Evolutionary conservation across 2,113 vertebrate genomes (phyloP).

Genomic region (Bungarus multicinctus): DNA sequence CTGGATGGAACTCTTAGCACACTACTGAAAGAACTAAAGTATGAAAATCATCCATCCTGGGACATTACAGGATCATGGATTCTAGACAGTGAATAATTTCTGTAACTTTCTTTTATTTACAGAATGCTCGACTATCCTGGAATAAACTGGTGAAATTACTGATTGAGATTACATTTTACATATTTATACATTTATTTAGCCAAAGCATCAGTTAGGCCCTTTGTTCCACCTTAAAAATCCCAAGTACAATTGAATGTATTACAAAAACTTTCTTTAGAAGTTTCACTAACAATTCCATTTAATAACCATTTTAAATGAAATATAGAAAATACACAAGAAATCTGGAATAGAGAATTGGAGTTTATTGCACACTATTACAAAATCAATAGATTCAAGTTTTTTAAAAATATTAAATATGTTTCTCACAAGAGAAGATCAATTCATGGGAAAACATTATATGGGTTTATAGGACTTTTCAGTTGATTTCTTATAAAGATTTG

Average conservation of each 20-base stretch:
- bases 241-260: background rate
- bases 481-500: background rate
- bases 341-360: background rate
- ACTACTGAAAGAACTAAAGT: background rate
- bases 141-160: background rate
- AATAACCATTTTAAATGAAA: background rate
- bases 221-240: background rate
- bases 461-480: background rate
- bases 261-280: background rate
- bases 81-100: background rate
- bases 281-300: background rate
- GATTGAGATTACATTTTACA: background rate
- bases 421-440: background rate
- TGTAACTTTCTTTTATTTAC: background rate
- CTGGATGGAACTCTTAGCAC: slow-evolving; percentile 17
- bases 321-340: background rate
- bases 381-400: background rate
- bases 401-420: background rate
- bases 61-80: background rate
- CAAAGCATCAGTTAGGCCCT: background rate
- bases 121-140: background rate
- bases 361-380: background rate
- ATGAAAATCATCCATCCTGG: slow-evolving; percentile 2
- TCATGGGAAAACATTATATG: background rate
- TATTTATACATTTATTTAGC: background rate